These are phyloP conservation scores for Nicator chloris DNA, from an alignment of 2,113 vertebrate species.

Conservation along the genomic window DNA sequence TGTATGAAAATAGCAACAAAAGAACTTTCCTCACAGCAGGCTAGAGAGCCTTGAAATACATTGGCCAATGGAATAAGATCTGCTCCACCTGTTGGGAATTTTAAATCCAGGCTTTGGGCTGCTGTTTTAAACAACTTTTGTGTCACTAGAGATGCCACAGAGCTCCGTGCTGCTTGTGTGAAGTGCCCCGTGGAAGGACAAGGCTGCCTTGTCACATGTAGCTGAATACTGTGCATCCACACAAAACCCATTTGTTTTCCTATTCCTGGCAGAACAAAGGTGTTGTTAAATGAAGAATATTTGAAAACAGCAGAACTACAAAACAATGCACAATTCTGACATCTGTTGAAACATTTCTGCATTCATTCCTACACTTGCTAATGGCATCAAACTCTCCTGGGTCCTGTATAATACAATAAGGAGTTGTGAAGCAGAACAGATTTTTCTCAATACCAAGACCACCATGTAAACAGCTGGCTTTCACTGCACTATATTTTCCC, in stretches of 20 bases:
- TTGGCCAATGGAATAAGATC: background rate
- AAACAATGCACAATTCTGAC: background rate
- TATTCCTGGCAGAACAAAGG: background rate
- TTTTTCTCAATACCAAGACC: background rate
- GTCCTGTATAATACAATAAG: background rate
- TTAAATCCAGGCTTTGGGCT: constrained; percentile 33
- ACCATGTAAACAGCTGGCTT: background rate
- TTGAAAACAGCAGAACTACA: background rate
- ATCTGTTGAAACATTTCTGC: background rate
- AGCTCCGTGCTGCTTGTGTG: fast-evolving
- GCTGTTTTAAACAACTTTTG: background rate
- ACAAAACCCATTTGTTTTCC: background rate
- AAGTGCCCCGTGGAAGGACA: background rate
- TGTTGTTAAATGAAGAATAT: background rate
- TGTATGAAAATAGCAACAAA: background rate
- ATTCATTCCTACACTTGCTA: background rate
- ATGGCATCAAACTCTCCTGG: background rate
- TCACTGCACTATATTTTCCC: background rate
- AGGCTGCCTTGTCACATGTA: background rate
- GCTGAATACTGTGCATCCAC: background rate
- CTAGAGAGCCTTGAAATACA: background rate
- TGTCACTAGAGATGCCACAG: constrained; percentile 2
- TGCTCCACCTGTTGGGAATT: background rate
- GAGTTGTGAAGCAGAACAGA: background rate
- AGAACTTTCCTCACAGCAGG: background rate